Evolutionary conservation across 2,888 invertebrate genomes (phyloP), one percentile per base, ranked within the genome.

Genomic region (Orchesellides sinensis): DNA sequence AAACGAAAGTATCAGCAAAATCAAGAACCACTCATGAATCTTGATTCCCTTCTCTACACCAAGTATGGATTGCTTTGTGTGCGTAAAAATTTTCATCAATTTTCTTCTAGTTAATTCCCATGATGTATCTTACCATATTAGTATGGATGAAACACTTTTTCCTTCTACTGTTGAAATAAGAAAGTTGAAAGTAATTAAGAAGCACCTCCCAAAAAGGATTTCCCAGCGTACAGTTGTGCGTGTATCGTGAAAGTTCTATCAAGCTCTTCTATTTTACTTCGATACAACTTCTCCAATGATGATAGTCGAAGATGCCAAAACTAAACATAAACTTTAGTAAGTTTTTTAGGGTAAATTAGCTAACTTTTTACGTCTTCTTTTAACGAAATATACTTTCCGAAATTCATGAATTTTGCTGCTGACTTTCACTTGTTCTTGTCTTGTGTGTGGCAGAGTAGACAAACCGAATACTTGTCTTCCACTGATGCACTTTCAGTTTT

Each of bases 151-250:
- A 25, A 54, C 29, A 12, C 54, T 21, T 35, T 40, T 14, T 21
- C 27, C 35, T 35, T 59, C 25, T 70, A 6, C 73, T 59, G 40
- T 21, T 25, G 8, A 19, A 63, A 75, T 75, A 63, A 54, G 40
- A 75, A 75, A n/a, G n/a, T n/a, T n/a, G n/a, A n/a, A n/a, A 75
- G 75, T 75, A 75, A 75, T 75, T 75, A 75, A 52, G 65, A 63
- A 63, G 52, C 29, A 40, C 56, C 56, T 72, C 54, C 23, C 29
- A 32, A 32, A 32, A 10, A 32, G 5, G 10, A n/a, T n/a, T n/a
- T n/a, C n/a, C n/a, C n/a, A n/a, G n/a, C n/a, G n/a, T n/a, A n/a
- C n/a, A n/a, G 10, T 40, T 40, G n/a, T 40, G 10, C 1, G 40
- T 8, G n/a, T 40, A n/a, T 10, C 32, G n/a, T 40, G 40, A n/a